These are phyloP conservation scores for Leptinotarsa peninsularis DNA, from an alignment of 2,888 invertebrate species.

Conservation along the genomic window DNA sequence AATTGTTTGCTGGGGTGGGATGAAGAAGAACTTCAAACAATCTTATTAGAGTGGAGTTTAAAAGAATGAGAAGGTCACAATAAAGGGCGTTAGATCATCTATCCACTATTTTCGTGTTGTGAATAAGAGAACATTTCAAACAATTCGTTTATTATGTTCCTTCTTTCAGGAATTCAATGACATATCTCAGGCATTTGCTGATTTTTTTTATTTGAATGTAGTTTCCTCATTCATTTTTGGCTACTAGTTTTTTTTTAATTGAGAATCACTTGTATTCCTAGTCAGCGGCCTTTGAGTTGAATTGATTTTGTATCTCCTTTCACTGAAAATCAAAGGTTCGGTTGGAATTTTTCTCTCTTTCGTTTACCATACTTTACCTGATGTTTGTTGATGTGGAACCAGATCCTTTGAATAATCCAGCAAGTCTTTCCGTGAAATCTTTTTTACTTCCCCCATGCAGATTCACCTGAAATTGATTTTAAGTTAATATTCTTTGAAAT, in stretches of 20 bases:
- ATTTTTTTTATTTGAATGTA: too few relatives aligned
- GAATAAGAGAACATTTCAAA: too few relatives aligned
- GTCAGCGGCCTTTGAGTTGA: slow-evolving; percentile 70
- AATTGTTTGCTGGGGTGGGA: too few relatives aligned
- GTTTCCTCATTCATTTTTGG: neutral
- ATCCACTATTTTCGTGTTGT: too few relatives aligned
- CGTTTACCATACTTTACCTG: slow-evolving; percentile 67
- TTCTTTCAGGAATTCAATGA: too few relatives aligned
- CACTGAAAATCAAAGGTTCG: neutral
- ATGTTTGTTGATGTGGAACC: slow-evolving; percentile 75
- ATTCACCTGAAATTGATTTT: slow-evolving; percentile 67
- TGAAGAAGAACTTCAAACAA: too few relatives aligned
- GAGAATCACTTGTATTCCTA: slow-evolving; percentile 71
- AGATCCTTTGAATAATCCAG: slow-evolving; percentile 84
- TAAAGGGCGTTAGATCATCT: too few relatives aligned
- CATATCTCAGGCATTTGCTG: too few relatives aligned
- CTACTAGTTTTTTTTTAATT: slow-evolving; percentile 50
- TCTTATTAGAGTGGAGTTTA: too few relatives aligned
- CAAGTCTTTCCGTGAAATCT: slow-evolving; percentile 82
- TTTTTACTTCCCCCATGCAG: slow-evolving; percentile 79
- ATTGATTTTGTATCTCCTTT: slow-evolving; percentile 61
- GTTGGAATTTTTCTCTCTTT: neutral
- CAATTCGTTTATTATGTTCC: too few relatives aligned
- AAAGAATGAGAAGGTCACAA: too few relatives aligned
- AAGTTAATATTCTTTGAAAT: too few relatives aligned